These are phyloP conservation scores for Climacteris rufus DNA, from an alignment of 2,113 vertebrate genomes.

Conservation along the genomic window DNA sequence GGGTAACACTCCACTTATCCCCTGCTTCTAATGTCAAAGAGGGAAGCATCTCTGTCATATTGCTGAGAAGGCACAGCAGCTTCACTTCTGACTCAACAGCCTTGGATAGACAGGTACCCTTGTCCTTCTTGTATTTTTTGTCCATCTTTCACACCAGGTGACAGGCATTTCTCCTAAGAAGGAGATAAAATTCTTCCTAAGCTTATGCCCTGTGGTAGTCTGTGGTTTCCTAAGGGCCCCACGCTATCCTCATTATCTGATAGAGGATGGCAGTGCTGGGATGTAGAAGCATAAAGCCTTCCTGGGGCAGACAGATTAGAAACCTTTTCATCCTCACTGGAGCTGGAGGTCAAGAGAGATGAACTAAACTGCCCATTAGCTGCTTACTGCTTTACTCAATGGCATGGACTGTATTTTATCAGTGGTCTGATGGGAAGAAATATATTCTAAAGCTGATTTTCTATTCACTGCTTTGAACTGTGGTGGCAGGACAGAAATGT, in stretches of 20 bases:
- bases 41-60: not conserved
- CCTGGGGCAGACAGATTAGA: not conserved
- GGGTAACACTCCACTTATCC: not conserved
- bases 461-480: slow-evolving; percentile 33
- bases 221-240: not conserved
- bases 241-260: not conserved
- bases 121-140: not conserved
- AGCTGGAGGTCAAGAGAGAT: not conserved
- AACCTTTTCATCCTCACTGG: slow-evolving; percentile 5
- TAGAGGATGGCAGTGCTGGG: not conserved
- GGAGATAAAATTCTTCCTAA: not conserved
- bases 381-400: not conserved
- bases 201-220: not conserved
- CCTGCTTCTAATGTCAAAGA: not conserved
- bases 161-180: not conserved
- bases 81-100: not conserved
- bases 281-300: not conserved
- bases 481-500: slow-evolving; percentile 31
- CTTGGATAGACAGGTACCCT: not conserved
- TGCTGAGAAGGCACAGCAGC: not conserved
- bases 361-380: not conserved
- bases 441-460: slow-evolving; percentile 12
- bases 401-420: slow-evolving; percentile 1
- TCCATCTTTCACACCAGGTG: not conserved
- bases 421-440: slow-evolving; percentile 9